Percentiles rank a stretch among this genome's conserved stretches.
These are phyloP conservation scores for Heterodera filipjevi DNA, from an alignment of 2,888 invertebrate genomes.

Conservation along the genomic window DNA sequence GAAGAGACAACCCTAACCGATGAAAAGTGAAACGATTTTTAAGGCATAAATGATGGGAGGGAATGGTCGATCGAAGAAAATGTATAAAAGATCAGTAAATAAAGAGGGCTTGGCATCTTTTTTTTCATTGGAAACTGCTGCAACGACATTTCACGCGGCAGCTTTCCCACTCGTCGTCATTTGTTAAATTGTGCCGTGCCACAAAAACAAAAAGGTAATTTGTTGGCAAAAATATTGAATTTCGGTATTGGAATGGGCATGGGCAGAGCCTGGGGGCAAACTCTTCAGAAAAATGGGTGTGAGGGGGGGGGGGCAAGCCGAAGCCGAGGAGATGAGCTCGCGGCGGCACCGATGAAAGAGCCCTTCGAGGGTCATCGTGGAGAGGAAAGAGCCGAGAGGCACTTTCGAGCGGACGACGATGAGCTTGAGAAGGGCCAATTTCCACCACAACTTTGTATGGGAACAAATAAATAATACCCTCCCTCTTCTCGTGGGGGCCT, in stretches of 20 bases:
- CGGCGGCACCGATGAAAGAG: background rate
- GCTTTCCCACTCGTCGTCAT: background rate
- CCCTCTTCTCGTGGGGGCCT: no score
- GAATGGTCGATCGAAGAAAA: background rate
- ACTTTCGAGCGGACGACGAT: background rate
- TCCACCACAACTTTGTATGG: background rate
- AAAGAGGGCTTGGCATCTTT: background rate
- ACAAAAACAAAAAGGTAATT: background rate
- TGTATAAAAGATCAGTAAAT: background rate
- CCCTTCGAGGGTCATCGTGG: slow-evolving; percentile 4
- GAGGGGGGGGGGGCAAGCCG: background rate
- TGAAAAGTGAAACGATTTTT: background rate
- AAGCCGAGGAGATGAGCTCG: background rate
- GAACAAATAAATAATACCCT: slow-evolving; percentile 5
- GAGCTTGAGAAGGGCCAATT: slow-evolving; percentile 9
- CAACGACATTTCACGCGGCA: background rate
- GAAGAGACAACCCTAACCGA: background rate
- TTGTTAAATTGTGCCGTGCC: slow-evolving; percentile 12
- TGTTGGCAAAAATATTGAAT: slow-evolving; percentile 18
- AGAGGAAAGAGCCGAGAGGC: background rate
- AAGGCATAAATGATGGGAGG: background rate
- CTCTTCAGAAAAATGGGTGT: background rate
- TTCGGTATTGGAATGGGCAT: background rate
- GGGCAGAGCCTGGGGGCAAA: background rate
- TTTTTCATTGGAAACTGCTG: background rate